Evolutionary conservation across 1,140 invertebrate genomes (phyloP).

Genomic region (Lanistes nyassanus): DNA sequence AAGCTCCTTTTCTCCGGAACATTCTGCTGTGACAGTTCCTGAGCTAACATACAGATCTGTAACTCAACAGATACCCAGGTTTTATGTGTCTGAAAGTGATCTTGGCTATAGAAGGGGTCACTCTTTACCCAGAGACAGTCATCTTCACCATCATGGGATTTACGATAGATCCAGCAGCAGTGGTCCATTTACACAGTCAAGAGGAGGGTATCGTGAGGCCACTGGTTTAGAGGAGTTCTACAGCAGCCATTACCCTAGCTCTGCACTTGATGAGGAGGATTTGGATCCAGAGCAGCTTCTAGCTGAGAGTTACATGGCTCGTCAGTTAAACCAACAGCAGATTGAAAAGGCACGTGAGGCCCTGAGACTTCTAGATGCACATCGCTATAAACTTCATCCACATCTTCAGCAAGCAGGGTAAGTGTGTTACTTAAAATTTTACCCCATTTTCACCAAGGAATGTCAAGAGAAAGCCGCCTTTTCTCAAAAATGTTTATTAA

Average conservation of each 20-base stretch:
- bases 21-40: background rate
- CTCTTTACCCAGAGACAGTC: background rate
- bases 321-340: constrained; percentile 40
- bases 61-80: background rate
- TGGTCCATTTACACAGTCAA: constrained; percentile 2
- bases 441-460: background rate
- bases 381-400: constrained; percentile 8
- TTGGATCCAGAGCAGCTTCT: constrained; percentile 39
- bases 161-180: background rate
- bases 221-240: constrained; percentile 19
- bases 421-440: constrained; percentile 6
- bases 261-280: constrained; percentile 12
- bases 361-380: constrained; percentile 32
- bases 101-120: background rate
- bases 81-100: constrained; percentile 13
- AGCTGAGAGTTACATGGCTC: constrained; percentile 41
- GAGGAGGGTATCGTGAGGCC: background rate
- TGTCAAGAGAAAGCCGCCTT: background rate
- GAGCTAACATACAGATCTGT: too few species aligned
- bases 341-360: constrained; percentile 42
- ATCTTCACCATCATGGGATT: background rate
- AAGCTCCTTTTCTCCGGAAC: background rate
- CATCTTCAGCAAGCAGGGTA: background rate
- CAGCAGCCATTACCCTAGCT: constrained; percentile 22
- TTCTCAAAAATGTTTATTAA: background rate